Conservation (phyloP, 2,797 vertebrate species). For the Decapterus maruadsi region DNA sequence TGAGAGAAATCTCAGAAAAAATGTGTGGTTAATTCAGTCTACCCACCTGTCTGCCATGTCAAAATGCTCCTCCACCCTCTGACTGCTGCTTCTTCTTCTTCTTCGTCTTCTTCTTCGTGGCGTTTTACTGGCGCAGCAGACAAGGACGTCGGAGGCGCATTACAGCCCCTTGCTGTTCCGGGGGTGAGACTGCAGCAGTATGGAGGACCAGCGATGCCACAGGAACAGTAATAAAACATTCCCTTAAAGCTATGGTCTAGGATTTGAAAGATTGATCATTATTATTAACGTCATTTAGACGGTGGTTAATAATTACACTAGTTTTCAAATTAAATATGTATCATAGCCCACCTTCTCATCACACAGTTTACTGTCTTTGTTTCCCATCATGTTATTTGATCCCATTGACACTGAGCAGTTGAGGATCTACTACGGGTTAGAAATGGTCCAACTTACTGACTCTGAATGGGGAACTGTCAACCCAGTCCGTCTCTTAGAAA, state of each 20-base stretch:
- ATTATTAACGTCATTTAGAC: too few relatives aligned
- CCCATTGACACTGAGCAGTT: too few relatives aligned
- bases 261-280: too few relatives aligned
- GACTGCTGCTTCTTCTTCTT: not conserved
- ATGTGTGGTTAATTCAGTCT: not conserved
- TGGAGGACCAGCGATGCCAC: too few relatives aligned
- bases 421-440: too few relatives aligned
- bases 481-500: not conserved
- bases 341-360: too few relatives aligned
- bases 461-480: not conserved
- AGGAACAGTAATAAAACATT: too few relatives aligned
- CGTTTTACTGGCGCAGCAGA: not conserved
- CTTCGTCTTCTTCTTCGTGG: conserved; percentile 34
- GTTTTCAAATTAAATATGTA: too few relatives aligned
- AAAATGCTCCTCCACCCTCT: conserved; percentile 50
- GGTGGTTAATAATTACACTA: too few relatives aligned
- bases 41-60: conserved; percentile 73
- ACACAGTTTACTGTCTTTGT: too few relatives aligned
- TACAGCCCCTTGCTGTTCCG: conserved; percentile 6
- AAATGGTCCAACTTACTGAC: not conserved
- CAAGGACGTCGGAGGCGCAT: accelerated
- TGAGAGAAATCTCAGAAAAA: not conserved
- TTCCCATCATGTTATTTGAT: too few relatives aligned
- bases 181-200: not conserved
- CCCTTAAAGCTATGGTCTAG: too few relatives aligned